These are phyloP conservation scores for Cyanoderma ruficeps DNA, from an alignment of 2,113 vertebrate species.

Conservation along the genomic window DNA sequence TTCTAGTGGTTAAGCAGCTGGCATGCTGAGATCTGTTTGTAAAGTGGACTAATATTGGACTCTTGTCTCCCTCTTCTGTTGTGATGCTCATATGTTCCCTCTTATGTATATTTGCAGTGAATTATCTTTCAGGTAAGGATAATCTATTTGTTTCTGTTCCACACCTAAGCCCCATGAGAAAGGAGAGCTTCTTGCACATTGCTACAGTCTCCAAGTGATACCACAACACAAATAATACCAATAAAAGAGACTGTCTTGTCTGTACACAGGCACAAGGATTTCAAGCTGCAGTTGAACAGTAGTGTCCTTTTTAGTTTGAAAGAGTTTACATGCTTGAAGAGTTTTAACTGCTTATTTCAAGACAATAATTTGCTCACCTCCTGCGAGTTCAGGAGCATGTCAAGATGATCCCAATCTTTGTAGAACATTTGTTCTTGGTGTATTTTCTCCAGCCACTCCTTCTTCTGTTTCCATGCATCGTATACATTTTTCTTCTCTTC, in stretches of 20 bases:
- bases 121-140: not conserved
- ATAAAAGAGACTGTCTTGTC: not conserved
- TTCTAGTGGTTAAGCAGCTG: not conserved
- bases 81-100: not conserved
- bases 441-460: constrained; percentile 74
- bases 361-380: constrained; percentile 71
- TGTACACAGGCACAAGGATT: not conserved
- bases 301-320: not conserved
- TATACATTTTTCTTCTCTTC: constrained; percentile 73
- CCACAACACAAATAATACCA: not conserved
- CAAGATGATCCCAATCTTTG: constrained; percentile 78
- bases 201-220: not conserved
- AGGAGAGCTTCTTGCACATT: not conserved
- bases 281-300: not conserved
- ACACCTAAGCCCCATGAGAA: not conserved
- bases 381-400: constrained; percentile 79
- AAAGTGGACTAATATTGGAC: not conserved
- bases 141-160: not conserved
- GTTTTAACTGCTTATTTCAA: not conserved
- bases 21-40: not conserved
- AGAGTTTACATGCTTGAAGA: not conserved
- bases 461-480: constrained; percentile 79
- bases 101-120: not conserved
- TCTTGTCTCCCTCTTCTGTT: constrained; percentile 25
- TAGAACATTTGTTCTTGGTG: constrained; percentile 84